Conservation (phyloP, 2,113 vertebrate genomes). For the Thunnus thynnus region DNA sequence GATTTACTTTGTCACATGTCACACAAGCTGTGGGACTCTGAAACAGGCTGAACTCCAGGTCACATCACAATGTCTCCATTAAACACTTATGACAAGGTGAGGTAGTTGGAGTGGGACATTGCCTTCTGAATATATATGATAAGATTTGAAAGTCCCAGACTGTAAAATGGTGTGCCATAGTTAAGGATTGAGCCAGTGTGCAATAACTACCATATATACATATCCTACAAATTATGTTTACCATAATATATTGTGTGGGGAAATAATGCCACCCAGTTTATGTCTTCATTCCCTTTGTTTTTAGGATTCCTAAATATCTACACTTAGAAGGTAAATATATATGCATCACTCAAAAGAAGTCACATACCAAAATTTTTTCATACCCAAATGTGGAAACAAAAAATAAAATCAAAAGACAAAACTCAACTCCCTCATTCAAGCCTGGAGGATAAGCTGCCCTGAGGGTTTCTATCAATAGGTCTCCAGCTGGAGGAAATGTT, state of each 20-base stretch:
- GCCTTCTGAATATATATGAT: slow-evolving; percentile 42
- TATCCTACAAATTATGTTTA: slow-evolving; percentile 5
- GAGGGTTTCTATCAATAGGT: slow-evolving; percentile 29
- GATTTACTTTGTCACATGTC: slow-evolving; percentile 69
- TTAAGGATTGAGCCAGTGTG: background rate
- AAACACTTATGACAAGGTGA: slow-evolving; percentile 45
- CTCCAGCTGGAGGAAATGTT: slow-evolving; percentile 12
- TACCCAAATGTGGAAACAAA: background rate
- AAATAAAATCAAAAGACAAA: background rate
- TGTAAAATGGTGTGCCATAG: slow-evolving; percentile 5
- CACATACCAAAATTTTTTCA: background rate
- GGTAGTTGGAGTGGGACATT: slow-evolving; percentile 25
- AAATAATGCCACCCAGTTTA: background rate
- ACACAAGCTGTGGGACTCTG: slow-evolving; percentile 36
- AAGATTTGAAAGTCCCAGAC: slow-evolving; percentile 37
- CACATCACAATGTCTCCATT: slow-evolving; percentile 45
- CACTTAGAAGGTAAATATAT: background rate
- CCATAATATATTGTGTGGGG: background rate
- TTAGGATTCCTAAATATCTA: background rate
- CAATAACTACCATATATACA: background rate
- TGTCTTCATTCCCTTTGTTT: background rate
- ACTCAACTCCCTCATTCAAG: background rate
- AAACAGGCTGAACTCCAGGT: slow-evolving; percentile 43
- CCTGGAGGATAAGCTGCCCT: slow-evolving; percentile 12
- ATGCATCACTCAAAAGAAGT: background rate